Evolutionary conservation across 92 coral and sea anemone genomes (phyloP), one percentile per base, ranked within the genome.

Genomic region (Epizoanthus stellaris): DNA sequence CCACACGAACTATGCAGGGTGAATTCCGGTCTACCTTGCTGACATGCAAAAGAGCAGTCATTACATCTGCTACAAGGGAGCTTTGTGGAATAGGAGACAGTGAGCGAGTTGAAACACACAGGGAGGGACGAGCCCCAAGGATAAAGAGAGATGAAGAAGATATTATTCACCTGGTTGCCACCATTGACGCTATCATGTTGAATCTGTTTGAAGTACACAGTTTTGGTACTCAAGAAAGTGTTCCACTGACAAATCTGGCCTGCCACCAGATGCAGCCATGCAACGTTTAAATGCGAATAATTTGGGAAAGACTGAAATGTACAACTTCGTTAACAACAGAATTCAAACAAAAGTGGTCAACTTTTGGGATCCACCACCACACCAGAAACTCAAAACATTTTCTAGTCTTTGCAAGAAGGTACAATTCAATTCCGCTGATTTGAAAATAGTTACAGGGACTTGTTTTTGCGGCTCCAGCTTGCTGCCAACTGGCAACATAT

Each of bases 211-310:
- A 80, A 11, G n/a, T 1, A 20, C 59, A 64, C 13, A 39, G 58
- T 20, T 42, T 6, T 42, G 60, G 67, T 20, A 43, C 13, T 1
- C 68, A 43, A 16, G 84, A 36, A 38, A 63, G 49, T 13, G 16
- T 85, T 30, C 89, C 86, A 68, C 43, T 89, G 66, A 45, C 73
- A 42, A 89, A 85, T 71, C 65, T 89, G 20, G 89, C 86, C 16
- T 88, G 67, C 85, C 84, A 14, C 15, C 23, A 9, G 88, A 30
- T 30, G 34, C 34, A 30, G 34, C 34, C 34, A 30, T 30, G 34
- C 34, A 76, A 3, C 80, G 82, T 34, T 77, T 88, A n/a, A 49
- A 64, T 65, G 80, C 88, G 4, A 79, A 74, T 61, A 42, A 66
- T 4, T 49, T 66, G 30, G 88, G 80, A 53, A 45, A 21, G 42